Evolutionary conservation across 1,140 invertebrate genomes (phyloP), one percentile per base, ranked within the genome.

Genomic region (Pseudachorutes palmiensis): DNA sequence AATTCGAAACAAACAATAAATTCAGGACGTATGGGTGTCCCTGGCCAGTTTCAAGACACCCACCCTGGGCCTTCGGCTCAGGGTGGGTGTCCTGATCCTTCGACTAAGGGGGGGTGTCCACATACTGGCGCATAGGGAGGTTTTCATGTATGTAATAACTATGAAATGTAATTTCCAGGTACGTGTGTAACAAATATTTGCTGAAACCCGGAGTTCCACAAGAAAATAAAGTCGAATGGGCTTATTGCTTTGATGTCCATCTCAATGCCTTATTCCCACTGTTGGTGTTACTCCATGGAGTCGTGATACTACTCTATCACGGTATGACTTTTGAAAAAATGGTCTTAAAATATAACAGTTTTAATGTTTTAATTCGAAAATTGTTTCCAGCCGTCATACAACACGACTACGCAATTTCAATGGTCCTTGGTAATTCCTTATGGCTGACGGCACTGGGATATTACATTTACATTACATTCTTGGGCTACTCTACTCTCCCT

Each of bases 181-280:
- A 89, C 77, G 69, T 94, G 29, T 86, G 85, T 57, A 99, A 99
- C 80, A 86, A 85, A 74, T 98, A 94, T 79, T 81, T 98, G 74
- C 80, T 89, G 59, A 84, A 86, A 74, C 85, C 89, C 76, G 78
- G 76, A 60, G 73, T 75, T n/a, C 76, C 75, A 22, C 67, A 78
- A 70, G 84, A 84, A 33, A 83, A 87, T 48, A 90, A 94, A 79
- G 94, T 99, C 61, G 97, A 99, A 79, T 98, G 97, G 97, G 97
- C 90, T 1, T 99, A 97, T 80, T 88, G 92, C 31, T 99, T 99
- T 81, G 97, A 99, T 80, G 92, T 99, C 48, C 97, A 99, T 81
- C 83, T 99, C 66, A 98, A 99, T 82, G 96, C 97, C 5, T 96
- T 96, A 79, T 97, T 98, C 80, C 96, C 97, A 63, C 85, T 94